Percentiles rank a stretch among this genome's conserved stretches.
These are phyloP conservation scores for Hippocampus barbouri DNA, from an alignment of 2,113 vertebrate genomes.

Conservation along the genomic window DNA sequence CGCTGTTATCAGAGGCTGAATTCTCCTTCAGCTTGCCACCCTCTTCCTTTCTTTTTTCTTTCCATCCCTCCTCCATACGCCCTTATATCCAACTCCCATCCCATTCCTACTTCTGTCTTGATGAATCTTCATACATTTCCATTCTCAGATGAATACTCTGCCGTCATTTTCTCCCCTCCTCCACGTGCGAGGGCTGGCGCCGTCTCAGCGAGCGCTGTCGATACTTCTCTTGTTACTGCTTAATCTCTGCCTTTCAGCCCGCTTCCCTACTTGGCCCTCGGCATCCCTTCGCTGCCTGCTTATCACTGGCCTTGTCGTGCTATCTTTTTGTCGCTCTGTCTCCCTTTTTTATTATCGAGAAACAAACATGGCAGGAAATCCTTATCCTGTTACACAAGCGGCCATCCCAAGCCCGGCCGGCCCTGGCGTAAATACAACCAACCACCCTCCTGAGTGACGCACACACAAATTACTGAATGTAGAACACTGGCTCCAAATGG, in stretches of 20 bases:
- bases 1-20: conserved; percentile 63
- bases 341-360: conserved; percentile 34
- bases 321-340: conserved; percentile 27
- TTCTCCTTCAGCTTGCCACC: conserved; percentile 38
- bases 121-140: conserved; percentile 3
- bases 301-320: conserved; percentile 26
- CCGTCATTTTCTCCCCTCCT: background rate
- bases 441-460: conserved; percentile 11
- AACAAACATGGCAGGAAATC: conserved; percentile 51
- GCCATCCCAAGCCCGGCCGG: conserved; percentile 6
- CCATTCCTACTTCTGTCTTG: background rate
- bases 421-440: conserved; percentile 17
- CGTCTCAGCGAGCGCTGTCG: conserved; percentile 17
- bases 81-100: conserved; percentile 2
- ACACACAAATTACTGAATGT: conserved; percentile 2
- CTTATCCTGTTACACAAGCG: conserved; percentile 49
- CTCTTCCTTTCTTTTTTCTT: conserved; percentile 29
- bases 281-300: conserved; percentile 19
- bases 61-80: conserved; percentile 19
- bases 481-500: conserved; percentile 3
- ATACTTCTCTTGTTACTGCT: conserved; percentile 22
- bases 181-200: background rate
- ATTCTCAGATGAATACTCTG: background rate
- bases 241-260: conserved; percentile 41
- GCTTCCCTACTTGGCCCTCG: conserved; percentile 17